A percentile compares a stretch with the other conserved stretches of the same genome.
Evolutionary conservation across 2,888 invertebrate species (phyloP).

Genomic region (Laspeyria flexula): DNA sequence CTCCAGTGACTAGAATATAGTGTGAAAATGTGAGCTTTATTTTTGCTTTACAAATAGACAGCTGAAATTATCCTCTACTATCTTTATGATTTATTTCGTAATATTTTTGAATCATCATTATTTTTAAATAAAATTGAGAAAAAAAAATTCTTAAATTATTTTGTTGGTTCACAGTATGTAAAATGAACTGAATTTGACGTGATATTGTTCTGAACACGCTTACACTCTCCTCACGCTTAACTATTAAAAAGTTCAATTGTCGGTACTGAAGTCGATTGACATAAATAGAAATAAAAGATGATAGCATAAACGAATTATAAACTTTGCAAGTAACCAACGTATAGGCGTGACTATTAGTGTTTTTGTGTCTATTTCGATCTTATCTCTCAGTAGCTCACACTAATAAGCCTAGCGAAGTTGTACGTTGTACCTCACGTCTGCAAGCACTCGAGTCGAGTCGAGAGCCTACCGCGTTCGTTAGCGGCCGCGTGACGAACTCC

Average conservation of each 20-base stretch:
- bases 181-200: too few species aligned
- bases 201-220: too few species aligned
- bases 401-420: slow-evolving; percentile 59
- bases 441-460: slow-evolving; percentile 64
- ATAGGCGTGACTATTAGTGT: too few species aligned
- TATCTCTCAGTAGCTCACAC: slow-evolving; percentile 35
- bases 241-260: too few species aligned
- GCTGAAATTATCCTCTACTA: neutral
- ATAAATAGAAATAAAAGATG: too few species aligned
- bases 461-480: slow-evolving; percentile 82
- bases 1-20: slow-evolving; percentile 15
- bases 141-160: neutral
- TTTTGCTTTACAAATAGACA: neutral
- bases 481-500: slow-evolving; percentile 78
- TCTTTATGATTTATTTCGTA: neutral
- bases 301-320: too few species aligned
- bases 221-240: too few species aligned
- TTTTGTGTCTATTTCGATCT: slow-evolving; percentile 32
- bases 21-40: slow-evolving; percentile 1
- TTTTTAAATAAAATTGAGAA: neutral
- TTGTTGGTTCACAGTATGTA: too few species aligned
- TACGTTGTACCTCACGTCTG: slow-evolving; percentile 56
- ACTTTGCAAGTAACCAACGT: too few species aligned
- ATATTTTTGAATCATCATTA: neutral
- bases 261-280: too few species aligned